Evolutionary conservation across 2,113 vertebrate species (phyloP), one percentile per base, ranked within the genome.

Genomic region (Stomatorhinus ivindoensis): DNA sequence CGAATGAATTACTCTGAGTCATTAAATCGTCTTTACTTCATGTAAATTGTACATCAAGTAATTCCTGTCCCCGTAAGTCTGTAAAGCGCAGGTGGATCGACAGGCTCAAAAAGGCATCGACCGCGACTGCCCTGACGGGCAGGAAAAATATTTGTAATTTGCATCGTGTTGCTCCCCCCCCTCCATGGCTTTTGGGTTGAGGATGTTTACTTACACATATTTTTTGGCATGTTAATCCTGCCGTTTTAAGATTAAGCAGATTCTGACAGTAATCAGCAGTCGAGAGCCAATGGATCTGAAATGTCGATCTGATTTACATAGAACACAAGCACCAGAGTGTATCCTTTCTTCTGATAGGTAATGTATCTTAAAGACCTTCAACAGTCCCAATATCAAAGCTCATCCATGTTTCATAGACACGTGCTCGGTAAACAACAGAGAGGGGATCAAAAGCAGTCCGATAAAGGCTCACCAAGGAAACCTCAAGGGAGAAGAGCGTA

Each of bases 21-120:
- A 87, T 87, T 87, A 87, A 87, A 53, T 87, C 50, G 85, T 87
- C 85, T 87, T 53, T 87, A 87, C 85, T 87, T 55, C 50, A 35
- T 87, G 47, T 15, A 87, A 87, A 53, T 53, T 55, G 85, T 31
- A 87, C 7, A 50, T 87, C 85, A 39, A 87, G 85, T 35, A 27
- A 53, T 87, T 87, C 48, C 31, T 11, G 2, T 55, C 47, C 50
- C n/a, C 50, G 19, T 55, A 50, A 87, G n/a, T 87, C 85, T 31
- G 50, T 87, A 87, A 87, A 39, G 46, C 2, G 15, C 85, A 87
- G 82, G 85, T 51, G 48, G 44, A 51, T n/a, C 48, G 24, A 15
- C 15, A 4, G 46, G 24, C 82, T 50, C 47, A 50, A 46, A 48
- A 35, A 5, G 4, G 8, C 50, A 55, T 35, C 4, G 15, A n/a